A percentile compares a stretch with the other conserved stretches of the same genome.
These are phyloP conservation scores for Oreochromis niloticus DNA, from an alignment of 2,113 vertebrate genomes.

Conservation along the genomic window DNA sequence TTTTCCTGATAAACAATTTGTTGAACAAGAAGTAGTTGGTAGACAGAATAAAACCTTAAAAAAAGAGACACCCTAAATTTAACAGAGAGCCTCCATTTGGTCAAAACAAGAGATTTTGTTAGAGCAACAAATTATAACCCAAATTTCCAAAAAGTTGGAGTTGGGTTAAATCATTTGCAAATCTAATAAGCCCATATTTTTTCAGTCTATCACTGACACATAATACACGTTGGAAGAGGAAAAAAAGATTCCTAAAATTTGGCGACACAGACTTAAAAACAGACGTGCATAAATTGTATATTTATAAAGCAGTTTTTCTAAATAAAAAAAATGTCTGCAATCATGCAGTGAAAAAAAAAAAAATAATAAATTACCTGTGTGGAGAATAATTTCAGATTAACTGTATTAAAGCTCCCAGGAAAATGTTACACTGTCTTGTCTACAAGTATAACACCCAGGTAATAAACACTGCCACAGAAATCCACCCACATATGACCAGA, in stretches of 20 bases:
- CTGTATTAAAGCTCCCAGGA: background rate
- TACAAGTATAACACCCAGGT: background rate
- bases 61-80: background rate
- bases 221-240: background rate
- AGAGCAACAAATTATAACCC: background rate
- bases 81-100: background rate
- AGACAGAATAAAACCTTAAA: background rate
- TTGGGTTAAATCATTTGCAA: background rate
- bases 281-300: background rate
- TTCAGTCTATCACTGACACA: background rate
- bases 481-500: too few relatives aligned
- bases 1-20: background rate
- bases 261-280: background rate
- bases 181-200: background rate
- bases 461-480: background rate
- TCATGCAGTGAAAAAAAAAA: accelerated
- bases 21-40: background rate
- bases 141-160: background rate
- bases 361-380: background rate
- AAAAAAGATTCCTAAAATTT: background rate
- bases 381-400: background rate
- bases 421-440: too few relatives aligned
- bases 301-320: background rate
- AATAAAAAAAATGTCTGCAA: background rate
- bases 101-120: background rate